A percentile compares a stretch with the other conserved stretches of the same genome.
Evolutionary conservation across 2,888 invertebrate species (phyloP).

Genomic region (Atherix ibis): DNA sequence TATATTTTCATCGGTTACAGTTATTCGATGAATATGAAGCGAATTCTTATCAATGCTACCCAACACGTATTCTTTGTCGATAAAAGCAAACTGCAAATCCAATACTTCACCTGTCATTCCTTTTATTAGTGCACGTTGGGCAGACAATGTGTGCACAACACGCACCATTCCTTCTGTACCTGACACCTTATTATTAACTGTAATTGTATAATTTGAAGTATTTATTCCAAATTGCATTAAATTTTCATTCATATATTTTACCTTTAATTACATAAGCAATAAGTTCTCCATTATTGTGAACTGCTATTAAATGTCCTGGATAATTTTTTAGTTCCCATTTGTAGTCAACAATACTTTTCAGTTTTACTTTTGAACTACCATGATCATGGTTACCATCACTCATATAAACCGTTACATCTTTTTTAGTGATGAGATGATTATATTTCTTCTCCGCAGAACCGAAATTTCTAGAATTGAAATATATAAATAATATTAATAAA

Average conservation of each 20-base stretch:
- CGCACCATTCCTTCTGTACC: conserved; percentile 57
- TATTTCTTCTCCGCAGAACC: conserved; percentile 23
- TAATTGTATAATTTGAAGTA: conserved; percentile 1
- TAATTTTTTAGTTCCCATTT: conserved; percentile 85
- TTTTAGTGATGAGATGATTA: conserved; percentile 23
- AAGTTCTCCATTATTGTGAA: conserved; percentile 71
- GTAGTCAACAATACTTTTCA: conserved; percentile 80
- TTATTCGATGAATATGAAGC: conserved; percentile 66
- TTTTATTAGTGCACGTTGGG: conserved; percentile 66
- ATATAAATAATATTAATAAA: no score
- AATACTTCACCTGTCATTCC: conserved; percentile 78
- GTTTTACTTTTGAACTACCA: conserved; percentile 79
- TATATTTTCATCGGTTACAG: conserved; percentile 40
- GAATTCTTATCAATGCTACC: conserved; percentile 81
- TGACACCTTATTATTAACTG: conserved; percentile 28
- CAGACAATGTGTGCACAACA: conserved; percentile 49
- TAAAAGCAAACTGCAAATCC: conserved; percentile 82
- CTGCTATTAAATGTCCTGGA: conserved; percentile 72
- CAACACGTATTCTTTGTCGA: conserved; percentile 57
- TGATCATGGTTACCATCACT: conserved; percentile 58
- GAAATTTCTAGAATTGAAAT: conserved; percentile 22
- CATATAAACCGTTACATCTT: conserved; percentile 53
- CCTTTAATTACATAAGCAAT: conserved; percentile 86
- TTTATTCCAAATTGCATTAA: conserved; percentile 17
- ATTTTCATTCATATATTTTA: conserved; percentile 29